phyloP scores from a whole-genome alignment of 2,888 invertebrate genomes.

The Drosophila paramelanica region DNA sequence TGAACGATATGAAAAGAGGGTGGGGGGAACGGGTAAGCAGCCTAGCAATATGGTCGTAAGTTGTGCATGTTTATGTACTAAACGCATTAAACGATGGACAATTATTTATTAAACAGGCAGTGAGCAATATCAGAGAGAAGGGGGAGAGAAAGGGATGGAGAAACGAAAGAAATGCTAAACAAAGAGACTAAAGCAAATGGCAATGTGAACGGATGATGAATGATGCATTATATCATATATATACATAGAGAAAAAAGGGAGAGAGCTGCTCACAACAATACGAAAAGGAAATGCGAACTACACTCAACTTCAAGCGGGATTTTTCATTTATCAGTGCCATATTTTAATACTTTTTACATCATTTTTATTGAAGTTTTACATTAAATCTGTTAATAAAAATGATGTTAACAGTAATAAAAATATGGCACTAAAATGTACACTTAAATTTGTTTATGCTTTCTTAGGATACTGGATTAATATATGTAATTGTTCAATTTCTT shows the following conservation, averaged over 20 bases:
- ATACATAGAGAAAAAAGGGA: conserved; percentile 10
- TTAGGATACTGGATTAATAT: too few relatives aligned
- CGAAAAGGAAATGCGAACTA: conserved; percentile 47
- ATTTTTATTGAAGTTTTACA: too few relatives aligned
- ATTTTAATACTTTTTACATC: too few relatives aligned
- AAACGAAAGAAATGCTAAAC: conserved; percentile 4
- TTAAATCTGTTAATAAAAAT: too few relatives aligned
- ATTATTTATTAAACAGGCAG: conserved; percentile 71
- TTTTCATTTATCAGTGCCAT: conserved; percentile 31
- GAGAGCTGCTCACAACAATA: conserved; percentile 19
- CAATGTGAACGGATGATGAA: conserved; percentile 57
- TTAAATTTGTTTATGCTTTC: too few relatives aligned
- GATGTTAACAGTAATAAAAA: too few relatives aligned
- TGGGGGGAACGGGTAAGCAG: neutral
- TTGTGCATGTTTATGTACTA: conserved; percentile 62
- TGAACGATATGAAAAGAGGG: neutral
- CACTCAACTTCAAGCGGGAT: conserved; percentile 30
- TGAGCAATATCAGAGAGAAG: conserved; percentile 18
- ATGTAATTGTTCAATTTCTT: too few relatives aligned
- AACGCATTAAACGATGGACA: conserved; percentile 63
- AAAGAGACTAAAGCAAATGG: conserved; percentile 26
- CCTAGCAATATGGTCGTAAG: conserved; percentile 54
- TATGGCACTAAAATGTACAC: too few relatives aligned
- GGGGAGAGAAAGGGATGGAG: conserved; percentile 6
- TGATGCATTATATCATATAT: conserved; percentile 44